Evolutionary conservation across 1,140 invertebrate genomes (phyloP).

Genomic region (Onthophagus taurus): DNA sequence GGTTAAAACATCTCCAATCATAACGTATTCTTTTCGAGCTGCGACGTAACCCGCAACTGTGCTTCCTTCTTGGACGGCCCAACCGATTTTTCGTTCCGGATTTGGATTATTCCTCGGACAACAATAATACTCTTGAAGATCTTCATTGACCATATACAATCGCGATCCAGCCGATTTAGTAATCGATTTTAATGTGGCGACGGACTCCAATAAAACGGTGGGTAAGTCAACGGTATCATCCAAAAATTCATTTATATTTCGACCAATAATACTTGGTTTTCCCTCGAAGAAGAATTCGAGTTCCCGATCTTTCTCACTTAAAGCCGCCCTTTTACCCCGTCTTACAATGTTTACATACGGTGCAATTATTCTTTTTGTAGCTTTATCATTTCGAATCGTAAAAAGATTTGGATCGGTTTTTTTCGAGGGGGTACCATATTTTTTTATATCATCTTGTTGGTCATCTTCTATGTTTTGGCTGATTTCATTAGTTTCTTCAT

Average conservation of each 20-base stretch:
- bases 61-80: constrained; percentile 41
- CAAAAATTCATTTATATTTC: constrained; percentile 35
- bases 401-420: constrained; percentile 3
- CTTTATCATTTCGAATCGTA: constrained; percentile 23
- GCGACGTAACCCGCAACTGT: constrained; percentile 45
- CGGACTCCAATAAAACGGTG: constrained; percentile 43
- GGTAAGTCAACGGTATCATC: constrained; percentile 44
- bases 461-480: not conserved
- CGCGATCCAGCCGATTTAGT: constrained; percentile 41
- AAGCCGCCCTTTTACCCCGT: constrained; percentile 33
- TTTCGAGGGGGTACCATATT: constrained; percentile 8
- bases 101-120: constrained; percentile 34
- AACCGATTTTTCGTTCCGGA: constrained; percentile 41
- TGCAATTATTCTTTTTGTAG: constrained; percentile 43
- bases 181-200: constrained; percentile 42
- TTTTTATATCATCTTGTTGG: too few relatives aligned
- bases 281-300: constrained; percentile 32
- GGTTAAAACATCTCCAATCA: constrained; percentile 41
- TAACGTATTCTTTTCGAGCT: constrained; percentile 40
- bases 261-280: constrained; percentile 32
- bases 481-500: not conserved
- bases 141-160: constrained; percentile 40
- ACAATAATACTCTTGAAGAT: constrained; percentile 41
- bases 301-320: constrained; percentile 23
- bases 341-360: constrained; percentile 43